A percentile compares a stretch with the other conserved stretches of the same genome.
These are phyloP conservation scores for Colostygia pectinataria DNA, from an alignment of 2,888 invertebrate genomes.

Conservation along the genomic window DNA sequence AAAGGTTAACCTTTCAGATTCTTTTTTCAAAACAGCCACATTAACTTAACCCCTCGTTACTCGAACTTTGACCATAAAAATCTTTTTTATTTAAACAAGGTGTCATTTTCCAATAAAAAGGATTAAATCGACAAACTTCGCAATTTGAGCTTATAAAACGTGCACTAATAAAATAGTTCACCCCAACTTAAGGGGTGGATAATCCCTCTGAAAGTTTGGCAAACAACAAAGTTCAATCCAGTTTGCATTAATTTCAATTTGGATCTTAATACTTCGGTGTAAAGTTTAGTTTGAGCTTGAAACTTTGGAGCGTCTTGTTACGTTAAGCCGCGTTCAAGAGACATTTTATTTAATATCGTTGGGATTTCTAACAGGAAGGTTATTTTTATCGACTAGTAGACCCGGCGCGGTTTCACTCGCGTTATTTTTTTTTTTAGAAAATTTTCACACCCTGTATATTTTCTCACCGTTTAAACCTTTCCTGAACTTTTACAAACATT, in stretches of 20 bases:
- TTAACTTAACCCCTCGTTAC: no score
- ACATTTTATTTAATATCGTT: no score
- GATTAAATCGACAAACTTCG: conserved; percentile 15
- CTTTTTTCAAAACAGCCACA: no score
- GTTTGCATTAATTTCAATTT: conserved; percentile 5
- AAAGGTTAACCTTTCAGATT: no score
- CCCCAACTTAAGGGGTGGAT: conserved; percentile 11
- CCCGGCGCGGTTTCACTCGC: no score
- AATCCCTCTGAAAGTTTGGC: conserved; percentile 9
- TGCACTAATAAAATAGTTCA: conserved; percentile 19
- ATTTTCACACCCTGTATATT: no score
- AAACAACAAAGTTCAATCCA: conserved; percentile 1
- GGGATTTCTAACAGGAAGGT: no score
- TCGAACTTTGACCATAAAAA: conserved; percentile 1
- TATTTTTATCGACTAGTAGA: no score
- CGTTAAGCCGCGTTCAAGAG: no score
- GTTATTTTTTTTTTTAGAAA: no score
- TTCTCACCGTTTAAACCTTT: no score
- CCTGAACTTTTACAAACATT: no score
- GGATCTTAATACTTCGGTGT: background rate
- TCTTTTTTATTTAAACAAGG: background rate
- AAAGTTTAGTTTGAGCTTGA: conserved; percentile 1
- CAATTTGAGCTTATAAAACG: conserved; percentile 17
- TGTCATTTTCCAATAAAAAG: conserved; percentile 21
- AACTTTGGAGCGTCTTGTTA: conserved; percentile 1